Conservation (phyloP, 2,797 vertebrate species). For the Carapus acus region DNA sequence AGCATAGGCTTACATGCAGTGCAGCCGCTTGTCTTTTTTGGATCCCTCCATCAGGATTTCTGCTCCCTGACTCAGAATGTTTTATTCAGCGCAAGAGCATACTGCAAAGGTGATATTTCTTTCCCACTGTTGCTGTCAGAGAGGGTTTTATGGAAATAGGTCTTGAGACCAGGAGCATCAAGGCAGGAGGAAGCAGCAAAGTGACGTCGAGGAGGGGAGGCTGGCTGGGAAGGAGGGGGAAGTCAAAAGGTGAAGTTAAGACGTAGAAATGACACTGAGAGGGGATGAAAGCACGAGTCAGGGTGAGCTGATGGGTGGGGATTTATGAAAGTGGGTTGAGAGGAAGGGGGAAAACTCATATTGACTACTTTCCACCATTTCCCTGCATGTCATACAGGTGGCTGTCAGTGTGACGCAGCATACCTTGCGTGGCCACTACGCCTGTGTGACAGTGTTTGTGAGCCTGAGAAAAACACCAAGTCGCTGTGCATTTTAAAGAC, state of each 20-base stretch:
- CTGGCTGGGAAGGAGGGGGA: not conserved
- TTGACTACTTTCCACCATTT: no score
- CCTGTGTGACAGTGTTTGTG: no score
- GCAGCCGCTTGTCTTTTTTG: conserved; percentile 1
- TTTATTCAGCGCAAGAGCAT: conserved; percentile 19
- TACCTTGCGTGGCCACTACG: no score
- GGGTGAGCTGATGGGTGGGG: not conserved
- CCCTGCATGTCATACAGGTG: no score
- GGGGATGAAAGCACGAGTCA: not conserved
- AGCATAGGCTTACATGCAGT: conserved; percentile 13
- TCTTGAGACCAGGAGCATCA: conserved; percentile 4
- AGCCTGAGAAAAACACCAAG: no score
- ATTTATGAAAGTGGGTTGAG: not conserved
- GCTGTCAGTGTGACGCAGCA: no score
- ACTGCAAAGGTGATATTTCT: conserved; percentile 2
- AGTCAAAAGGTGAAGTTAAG: not conserved
- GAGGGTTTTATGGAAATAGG: conserved; percentile 20
- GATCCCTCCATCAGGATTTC: conserved; percentile 17
- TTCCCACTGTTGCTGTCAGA: conserved; percentile 17
- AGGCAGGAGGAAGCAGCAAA: conserved; percentile 14
- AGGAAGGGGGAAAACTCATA: not conserved
- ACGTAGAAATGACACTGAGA: not conserved
- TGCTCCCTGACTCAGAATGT: conserved; percentile 29
- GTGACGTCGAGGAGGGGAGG: conserved; percentile 3
- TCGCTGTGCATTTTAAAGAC: no score